phyloP scores from a whole-genome alignment of 2,888 invertebrate genomes.

The Archips crataeganus region DNA sequence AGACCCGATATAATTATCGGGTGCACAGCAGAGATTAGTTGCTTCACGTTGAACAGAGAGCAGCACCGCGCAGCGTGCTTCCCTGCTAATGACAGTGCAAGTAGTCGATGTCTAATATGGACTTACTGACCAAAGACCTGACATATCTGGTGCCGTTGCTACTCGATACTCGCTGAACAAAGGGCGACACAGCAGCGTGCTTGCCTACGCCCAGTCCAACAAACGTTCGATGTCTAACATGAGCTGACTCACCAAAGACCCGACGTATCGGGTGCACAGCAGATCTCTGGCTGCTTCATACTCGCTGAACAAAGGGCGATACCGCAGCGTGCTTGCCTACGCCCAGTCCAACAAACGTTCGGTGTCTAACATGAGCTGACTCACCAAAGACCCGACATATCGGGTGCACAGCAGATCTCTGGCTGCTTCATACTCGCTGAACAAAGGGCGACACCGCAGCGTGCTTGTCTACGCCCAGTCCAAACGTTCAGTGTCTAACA shows the following conservation, averaged over 20 bases:
- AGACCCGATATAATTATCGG: conserved; percentile 86
- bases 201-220: conserved; percentile 73
- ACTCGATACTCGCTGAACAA: conserved; percentile 90
- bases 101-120: neutral
- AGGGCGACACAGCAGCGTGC: conserved; percentile 89
- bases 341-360: too few species aligned
- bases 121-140: too few species aligned
- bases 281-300: conserved; percentile 88
- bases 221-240: neutral
- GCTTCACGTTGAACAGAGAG: conserved; percentile 90
- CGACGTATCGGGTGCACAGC: conserved; percentile 87
- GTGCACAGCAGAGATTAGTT: conserved; percentile 86
- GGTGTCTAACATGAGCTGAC: too few species aligned
- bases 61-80: conserved; percentile 88
- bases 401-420: conserved; percentile 87
- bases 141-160: too few species aligned
- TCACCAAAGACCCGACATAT: conserved; percentile 88
- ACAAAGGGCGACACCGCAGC: conserved; percentile 90
- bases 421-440: conserved; percentile 88
- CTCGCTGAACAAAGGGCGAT: conserved; percentile 90
- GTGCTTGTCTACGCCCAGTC: conserved; percentile 78
- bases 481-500: neutral
- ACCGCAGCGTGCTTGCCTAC: conserved; percentile 89
- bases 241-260: conserved; percentile 85
- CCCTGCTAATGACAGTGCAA: conserved; percentile 63